Percentiles rank a stretch among this genome's conserved stretches.
Evolutionary conservation across 2,888 invertebrate species (phyloP).

Genomic region (Mylabris sibirica): DNA sequence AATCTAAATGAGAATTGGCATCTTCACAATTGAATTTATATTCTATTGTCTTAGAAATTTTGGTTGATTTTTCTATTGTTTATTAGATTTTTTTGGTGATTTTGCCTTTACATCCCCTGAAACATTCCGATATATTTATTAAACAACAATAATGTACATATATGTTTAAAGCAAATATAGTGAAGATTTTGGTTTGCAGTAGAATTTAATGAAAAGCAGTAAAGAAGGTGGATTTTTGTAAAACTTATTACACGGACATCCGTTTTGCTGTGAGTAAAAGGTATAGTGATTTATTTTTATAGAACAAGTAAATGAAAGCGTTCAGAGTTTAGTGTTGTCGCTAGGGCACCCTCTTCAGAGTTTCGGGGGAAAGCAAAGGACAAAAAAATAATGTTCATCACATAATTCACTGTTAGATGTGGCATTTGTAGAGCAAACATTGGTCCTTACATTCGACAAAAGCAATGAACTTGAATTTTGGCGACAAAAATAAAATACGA

Average conservation of each 20-base stretch:
- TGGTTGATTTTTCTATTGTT: constrained; percentile 9
- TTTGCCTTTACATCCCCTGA: background rate
- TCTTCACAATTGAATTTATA: constrained; percentile 11
- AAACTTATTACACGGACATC: constrained; percentile 40
- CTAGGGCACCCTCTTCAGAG: constrained; percentile 39
- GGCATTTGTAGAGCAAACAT: constrained; percentile 39
- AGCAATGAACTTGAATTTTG: constrained; percentile 41
- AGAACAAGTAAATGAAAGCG: constrained; percentile 43
- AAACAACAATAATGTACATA: background rate
- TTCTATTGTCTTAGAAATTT: constrained; percentile 6
- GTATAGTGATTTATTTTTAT: constrained; percentile 43
- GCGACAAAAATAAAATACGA: constrained; percentile 35
- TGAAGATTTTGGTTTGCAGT: constrained; percentile 25
- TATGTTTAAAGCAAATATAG: constrained; percentile 19
- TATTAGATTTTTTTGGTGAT: background rate
- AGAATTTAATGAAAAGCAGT: constrained; percentile 34
- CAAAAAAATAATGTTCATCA: constrained; percentile 43
- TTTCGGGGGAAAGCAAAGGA: constrained; percentile 39
- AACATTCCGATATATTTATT: background rate
- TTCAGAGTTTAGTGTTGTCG: constrained; percentile 41
- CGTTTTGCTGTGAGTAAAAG: constrained; percentile 36
- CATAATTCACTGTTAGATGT: constrained; percentile 43
- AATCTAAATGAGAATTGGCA: constrained; percentile 30
- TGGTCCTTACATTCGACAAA: constrained; percentile 34
- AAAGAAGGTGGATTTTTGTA: constrained; percentile 37